Conservation (phyloP, 2,797 vertebrate species). For the Xenopus petersii region DNA sequence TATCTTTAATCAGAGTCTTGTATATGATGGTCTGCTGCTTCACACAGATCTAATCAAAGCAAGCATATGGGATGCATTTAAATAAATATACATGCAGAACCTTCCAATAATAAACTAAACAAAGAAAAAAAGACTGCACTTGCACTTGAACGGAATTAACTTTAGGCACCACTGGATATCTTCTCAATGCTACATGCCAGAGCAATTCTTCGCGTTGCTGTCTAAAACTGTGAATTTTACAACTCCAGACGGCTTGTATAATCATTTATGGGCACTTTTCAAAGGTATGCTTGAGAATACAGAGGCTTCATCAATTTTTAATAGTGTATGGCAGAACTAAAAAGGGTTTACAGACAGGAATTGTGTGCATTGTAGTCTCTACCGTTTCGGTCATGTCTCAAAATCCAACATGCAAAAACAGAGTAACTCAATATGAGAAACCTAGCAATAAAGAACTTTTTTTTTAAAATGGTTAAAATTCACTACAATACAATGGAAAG, state of each 20-base stretch:
- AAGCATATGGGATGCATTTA: constrained; percentile 43
- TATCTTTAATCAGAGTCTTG: constrained; percentile 30
- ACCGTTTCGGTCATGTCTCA: neutral
- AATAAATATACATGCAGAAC: constrained; percentile 18
- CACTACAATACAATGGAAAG: no score
- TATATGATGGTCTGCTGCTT: constrained; percentile 46
- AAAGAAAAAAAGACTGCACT: constrained; percentile 49
- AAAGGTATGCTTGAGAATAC: constrained; percentile 7
- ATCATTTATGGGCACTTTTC: constrained; percentile 16
- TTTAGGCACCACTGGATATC: constrained; percentile 47
- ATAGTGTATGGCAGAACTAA: neutral
- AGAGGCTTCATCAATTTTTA: constrained; percentile 29
- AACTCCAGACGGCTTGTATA: constrained; percentile 28
- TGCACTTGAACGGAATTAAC: constrained; percentile 57
- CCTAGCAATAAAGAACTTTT: no score
- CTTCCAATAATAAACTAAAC: constrained; percentile 41
- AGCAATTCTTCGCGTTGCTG: constrained; percentile 29
- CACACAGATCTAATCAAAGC: constrained; percentile 38
- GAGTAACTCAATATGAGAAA: no score
- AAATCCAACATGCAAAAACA: neutral
- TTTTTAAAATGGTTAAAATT: no score
- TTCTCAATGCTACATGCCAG: constrained; percentile 44
- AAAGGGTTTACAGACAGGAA: neutral
- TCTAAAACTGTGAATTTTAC: constrained; percentile 41
- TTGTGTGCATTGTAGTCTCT: neutral